Evolutionary conservation across 2,113 vertebrate genomes (phyloP).

Genomic region (Oreotrochilus melanogaster): DNA sequence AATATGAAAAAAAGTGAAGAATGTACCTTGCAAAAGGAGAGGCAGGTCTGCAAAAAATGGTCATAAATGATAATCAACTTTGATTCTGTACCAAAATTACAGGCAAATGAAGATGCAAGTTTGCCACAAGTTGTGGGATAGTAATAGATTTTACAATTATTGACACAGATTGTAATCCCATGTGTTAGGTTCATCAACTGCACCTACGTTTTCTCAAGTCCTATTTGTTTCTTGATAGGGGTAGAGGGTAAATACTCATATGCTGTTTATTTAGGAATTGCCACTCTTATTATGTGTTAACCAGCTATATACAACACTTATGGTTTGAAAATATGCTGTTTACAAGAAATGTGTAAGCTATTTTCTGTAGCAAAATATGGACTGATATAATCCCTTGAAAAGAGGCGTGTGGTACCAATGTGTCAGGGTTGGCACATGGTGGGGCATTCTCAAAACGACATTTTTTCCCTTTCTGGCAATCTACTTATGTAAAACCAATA

Average conservation of each 20-base stretch:
- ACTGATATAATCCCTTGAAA: conserved; percentile 36
- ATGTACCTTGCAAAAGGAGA: background rate
- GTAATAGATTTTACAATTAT: background rate
- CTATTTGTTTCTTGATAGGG: background rate
- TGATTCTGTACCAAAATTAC: accelerated
- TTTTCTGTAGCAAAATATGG: conserved; percentile 52
- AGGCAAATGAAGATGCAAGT: background rate
- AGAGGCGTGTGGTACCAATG: conserved; percentile 47
- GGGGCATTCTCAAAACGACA: background rate
- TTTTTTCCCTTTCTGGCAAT: background rate
- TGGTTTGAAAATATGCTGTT: conserved; percentile 66
- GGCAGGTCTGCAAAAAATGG: background rate
- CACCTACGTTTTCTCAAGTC: background rate
- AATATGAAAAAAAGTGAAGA: background rate
- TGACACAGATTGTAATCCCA: background rate
- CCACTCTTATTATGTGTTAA: conserved; percentile 59
- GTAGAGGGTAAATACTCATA: conserved; percentile 13
- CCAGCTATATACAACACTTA: conserved; percentile 46
- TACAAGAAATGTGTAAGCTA: conserved; percentile 50
- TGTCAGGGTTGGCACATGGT: conserved; percentile 23
- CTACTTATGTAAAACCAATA: background rate
- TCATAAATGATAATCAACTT: background rate
- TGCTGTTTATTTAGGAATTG: conserved; percentile 44
- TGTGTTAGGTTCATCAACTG: background rate
- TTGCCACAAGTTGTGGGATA: background rate